These are phyloP conservation scores for Arenaria interpres DNA, from an alignment of 2,113 vertebrate genomes.

Conservation along the genomic window DNA sequence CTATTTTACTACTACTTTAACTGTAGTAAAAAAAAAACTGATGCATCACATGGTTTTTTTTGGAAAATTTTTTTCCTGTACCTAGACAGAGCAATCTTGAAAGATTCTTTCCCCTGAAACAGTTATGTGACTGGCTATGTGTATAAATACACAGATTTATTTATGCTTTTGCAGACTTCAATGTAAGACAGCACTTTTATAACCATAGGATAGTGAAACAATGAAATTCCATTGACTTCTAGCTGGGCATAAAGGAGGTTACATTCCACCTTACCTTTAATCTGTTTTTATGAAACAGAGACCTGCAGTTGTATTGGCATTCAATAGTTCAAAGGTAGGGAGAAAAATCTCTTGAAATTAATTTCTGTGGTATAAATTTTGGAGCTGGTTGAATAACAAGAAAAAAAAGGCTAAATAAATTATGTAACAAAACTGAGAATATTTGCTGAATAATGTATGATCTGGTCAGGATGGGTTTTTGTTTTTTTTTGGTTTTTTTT, in stretches of 20 bases:
- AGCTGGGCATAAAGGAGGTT: neutral
- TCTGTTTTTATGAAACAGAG: neutral
- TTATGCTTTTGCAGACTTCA: neutral
- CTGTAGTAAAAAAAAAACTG: no score
- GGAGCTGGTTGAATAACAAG: neutral
- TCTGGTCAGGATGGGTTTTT: neutral
- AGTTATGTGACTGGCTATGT: neutral
- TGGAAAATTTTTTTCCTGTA: neutral
- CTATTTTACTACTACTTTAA: neutral
- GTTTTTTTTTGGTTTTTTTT: neutral
- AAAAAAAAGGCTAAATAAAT: neutral
- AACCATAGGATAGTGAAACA: neutral
- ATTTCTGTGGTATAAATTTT: neutral
- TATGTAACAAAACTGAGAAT: neutral
- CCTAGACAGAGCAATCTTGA: neutral
- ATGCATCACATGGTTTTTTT: no score
- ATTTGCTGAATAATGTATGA: neutral
- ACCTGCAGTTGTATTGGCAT: neutral
- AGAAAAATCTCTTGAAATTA: neutral
- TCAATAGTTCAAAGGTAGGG: neutral
- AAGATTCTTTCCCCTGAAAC: neutral
- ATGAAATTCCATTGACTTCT: neutral
- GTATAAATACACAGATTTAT: neutral
- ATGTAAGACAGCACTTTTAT: neutral
- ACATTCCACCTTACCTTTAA: neutral